Evolutionary conservation across 2,113 vertebrate species (phyloP).

Genomic region (Bostrychus sinensis): DNA sequence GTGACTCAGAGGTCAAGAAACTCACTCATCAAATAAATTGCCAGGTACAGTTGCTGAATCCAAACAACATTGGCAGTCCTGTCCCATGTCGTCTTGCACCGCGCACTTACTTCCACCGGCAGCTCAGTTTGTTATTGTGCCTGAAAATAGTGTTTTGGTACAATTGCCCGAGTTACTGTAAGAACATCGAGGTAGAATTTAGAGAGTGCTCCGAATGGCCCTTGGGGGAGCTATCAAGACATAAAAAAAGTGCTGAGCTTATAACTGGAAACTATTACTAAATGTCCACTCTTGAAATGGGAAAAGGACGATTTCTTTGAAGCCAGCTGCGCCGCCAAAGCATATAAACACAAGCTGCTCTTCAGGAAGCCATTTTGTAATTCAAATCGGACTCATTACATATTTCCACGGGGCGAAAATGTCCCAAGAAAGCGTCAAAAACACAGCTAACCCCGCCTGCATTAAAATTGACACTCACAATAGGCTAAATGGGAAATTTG

Average conservation of each 20-base stretch:
- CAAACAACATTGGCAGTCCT: slow-evolving; percentile 38
- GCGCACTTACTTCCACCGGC: slow-evolving; percentile 12
- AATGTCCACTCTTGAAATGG: slow-evolving; percentile 31
- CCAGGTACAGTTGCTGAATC: slow-evolving; percentile 24
- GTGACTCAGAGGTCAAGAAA: slow-evolving; percentile 37
- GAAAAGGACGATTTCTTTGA: background rate
- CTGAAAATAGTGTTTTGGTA: slow-evolving; percentile 50
- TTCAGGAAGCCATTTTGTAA: slow-evolving; percentile 19
- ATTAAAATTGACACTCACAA: slow-evolving; percentile 66
- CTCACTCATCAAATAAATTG: slow-evolving; percentile 57
- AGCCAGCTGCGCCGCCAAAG: slow-evolving; percentile 3
- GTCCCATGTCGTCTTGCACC: slow-evolving; percentile 31
- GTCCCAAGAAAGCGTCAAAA: slow-evolving; percentile 49
- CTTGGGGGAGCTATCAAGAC: slow-evolving; percentile 48
- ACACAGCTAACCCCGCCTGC: slow-evolving; percentile 40
- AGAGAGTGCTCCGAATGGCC: slow-evolving; percentile 28
- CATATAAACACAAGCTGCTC: background rate
- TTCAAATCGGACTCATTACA: slow-evolving; percentile 32
- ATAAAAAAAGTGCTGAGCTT: slow-evolving; percentile 30
- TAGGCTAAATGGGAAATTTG: slow-evolving; percentile 70
- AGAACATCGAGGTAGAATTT: slow-evolving; percentile 47
- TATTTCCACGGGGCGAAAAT: slow-evolving; percentile 34
- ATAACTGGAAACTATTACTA: slow-evolving; percentile 47
- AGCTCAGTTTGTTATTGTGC: slow-evolving; percentile 34
- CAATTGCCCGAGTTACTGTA: slow-evolving; percentile 37